Evolutionary conservation across 2,888 invertebrate species (phyloP).

Genomic region (Hoplodrina blanda): DNA sequence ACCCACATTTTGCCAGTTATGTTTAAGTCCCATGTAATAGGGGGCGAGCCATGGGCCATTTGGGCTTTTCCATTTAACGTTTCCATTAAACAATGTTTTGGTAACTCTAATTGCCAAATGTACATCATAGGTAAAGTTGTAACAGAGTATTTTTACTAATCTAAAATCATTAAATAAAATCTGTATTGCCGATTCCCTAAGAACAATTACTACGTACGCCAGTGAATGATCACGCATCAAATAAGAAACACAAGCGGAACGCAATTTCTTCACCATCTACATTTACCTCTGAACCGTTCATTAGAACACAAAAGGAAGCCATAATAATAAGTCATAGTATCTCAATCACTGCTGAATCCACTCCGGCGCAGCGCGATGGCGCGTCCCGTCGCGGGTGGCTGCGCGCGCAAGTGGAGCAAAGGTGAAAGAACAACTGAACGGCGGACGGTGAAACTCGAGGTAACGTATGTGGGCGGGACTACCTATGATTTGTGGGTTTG

Average conservation of each 20-base stretch:
- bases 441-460: constrained; percentile 64
- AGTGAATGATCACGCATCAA: constrained; percentile 14
- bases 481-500: constrained; percentile 38
- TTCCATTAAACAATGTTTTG: no score
- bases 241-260: constrained; percentile 22
- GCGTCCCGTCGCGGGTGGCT: constrained; percentile 84
- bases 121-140: no score
- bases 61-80: no score
- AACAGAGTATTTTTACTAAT: no score
- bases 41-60: no score
- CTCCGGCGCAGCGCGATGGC: constrained; percentile 71
- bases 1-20: no score
- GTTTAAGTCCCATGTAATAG: no score
- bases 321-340: constrained; percentile 55
- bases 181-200: neutral
- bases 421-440: constrained; percentile 85
- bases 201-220: constrained; percentile 8
- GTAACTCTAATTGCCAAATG: no score
- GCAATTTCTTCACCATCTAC: constrained; percentile 28
- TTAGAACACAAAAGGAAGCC: constrained; percentile 51
- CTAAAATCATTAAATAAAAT: neutral
- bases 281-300: constrained; percentile 41
- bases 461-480: constrained; percentile 42
- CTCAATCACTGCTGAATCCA: constrained; percentile 54
- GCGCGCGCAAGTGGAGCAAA: constrained; percentile 85